Evolutionary conservation across 2,113 vertebrate genomes (phyloP).

Genomic region (Esox niger): DNA sequence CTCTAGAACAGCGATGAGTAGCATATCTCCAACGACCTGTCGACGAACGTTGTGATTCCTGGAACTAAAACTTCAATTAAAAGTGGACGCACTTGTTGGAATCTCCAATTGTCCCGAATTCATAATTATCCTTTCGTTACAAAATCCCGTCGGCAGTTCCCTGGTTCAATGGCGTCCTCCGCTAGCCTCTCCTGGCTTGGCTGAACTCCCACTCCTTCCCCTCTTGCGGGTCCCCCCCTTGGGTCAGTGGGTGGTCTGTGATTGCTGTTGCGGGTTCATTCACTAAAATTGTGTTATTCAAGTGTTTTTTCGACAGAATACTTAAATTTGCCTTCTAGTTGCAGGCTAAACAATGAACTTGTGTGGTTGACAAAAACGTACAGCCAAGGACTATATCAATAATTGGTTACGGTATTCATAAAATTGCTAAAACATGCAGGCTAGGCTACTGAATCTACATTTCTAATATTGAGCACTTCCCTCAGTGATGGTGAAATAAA

Average conservation of each 20-base stretch:
- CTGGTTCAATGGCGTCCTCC: constrained; percentile 64
- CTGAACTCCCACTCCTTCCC: constrained; percentile 24
- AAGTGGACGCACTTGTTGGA: background rate
- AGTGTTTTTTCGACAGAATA: too few species aligned
- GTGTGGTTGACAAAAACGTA: too few species aligned
- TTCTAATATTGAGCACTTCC: too few species aligned
- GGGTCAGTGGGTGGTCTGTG: constrained; percentile 63
- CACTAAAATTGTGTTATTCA: too few species aligned
- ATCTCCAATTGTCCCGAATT: background rate
- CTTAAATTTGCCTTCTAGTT: too few species aligned
- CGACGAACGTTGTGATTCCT: background rate
- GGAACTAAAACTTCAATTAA: background rate
- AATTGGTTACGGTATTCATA: too few species aligned
- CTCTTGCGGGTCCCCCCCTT: constrained; percentile 26
- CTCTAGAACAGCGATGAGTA: background rate
- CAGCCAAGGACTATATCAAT: too few species aligned
- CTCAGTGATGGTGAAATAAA: too few species aligned
- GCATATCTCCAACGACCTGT: background rate
- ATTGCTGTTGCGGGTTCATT: too few species aligned
- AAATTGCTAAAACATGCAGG: too few species aligned
- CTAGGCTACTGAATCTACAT: too few species aligned
- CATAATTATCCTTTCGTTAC: constrained; percentile 21
- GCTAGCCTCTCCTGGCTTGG: background rate
- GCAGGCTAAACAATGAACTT: too few species aligned
- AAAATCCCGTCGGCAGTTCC: constrained; percentile 48